Base-by-base conservation (phyloP, 2,888 invertebrate species). In the Bedellia somnulentella region DNA sequence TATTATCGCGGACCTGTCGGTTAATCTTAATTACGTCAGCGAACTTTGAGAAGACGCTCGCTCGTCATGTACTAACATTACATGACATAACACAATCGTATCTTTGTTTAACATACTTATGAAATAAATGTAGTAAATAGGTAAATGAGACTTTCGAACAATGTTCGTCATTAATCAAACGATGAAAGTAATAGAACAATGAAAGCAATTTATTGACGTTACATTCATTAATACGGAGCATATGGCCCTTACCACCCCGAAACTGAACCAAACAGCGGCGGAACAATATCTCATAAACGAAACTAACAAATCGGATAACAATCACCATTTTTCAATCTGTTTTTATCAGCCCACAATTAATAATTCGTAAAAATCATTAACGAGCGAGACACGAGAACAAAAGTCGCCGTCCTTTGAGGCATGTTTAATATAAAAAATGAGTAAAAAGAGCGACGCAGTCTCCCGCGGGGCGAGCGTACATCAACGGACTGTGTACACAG, bases 331-430 rank as follows among this genome's bases (percentile, higher is more conserved):
- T 63, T 70, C 64, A 70, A 68, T 70, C 62, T 56, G 43, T 59
- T 63, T 61, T 60, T 63, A 63, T 61, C 57, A 47, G 46, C 40
- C 52, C 50, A 64, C 67, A 67, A 73, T 75, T 75, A 73, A 73
- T 75, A 73, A 70, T 66, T 58, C 68, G 66, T 68, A 63, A 68
- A 70, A 70, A 71, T 73, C 75, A 73, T 75, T 75, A 75, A 68
- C 60, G 52, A 56, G 51, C 60, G 55, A 63, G 64, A 70, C 68
- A 62, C 52, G 63, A 59, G 70, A 66, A 70, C 70, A 70, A 68
- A 67, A 66, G 71, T 75, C 60, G 73, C 71, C 56, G 61, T 61
- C 63, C 57, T 68, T 70, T 67, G 64, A 62, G 59, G 50, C 56
- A 47, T 59, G 49, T 50, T 52, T 52, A 58, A 59, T 49, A 52